Base-by-base conservation (phyloP, 1,140 invertebrate genomes). In the Tyrophagus putrescentiae region DNA sequence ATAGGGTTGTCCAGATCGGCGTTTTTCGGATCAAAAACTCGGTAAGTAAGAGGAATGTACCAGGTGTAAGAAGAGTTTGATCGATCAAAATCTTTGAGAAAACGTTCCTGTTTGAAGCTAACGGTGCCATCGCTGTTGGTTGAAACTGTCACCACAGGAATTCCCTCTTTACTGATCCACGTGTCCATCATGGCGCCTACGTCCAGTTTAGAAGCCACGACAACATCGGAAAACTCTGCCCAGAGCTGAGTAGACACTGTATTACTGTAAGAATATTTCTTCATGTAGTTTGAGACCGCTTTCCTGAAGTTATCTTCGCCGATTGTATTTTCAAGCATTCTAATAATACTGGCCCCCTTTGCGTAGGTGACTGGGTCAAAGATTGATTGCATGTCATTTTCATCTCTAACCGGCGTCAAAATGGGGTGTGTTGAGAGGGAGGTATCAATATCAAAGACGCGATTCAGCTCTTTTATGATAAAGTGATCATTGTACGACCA, bases 231-330 rank as follows among this genome's bases (percentile, higher is more conserved):
- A 48, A 98, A 75, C 0, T 89, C 84, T 1, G 79, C 76, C 95
- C 95, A 99, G 45, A 99, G 75, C 71, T 98, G 90, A 70, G 88
- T 85, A 11, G 95, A 98, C 65, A 84, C 82, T 1, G 95, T 91
- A 70, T 98, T 95, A 31, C 75, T 78, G 69, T 92, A 94, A 71
- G 84, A 82, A 75, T 93, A 87, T 61, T 82, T 80, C 4, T 82
- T 89, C 60, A 99, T 73, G 68, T 98, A 98, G 6, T 83, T 70
- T 68, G 92, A 84, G 85, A 98, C 92, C 25, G 93, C 93, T 72
- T 84, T 86, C n/a, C 85, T 80, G 70, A 98, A 98, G 71, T 88
- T 84, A 73, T 79, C 57, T 4, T 59, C 57, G 21, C 63, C 28
- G 69, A 67, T 56, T 13, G 27, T 5, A 28, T 6, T n/a, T 32